These are phyloP conservation scores for Drosophila eugracilis DNA, from an alignment of 1,140 invertebrate genomes.

Conservation along the genomic window DNA sequence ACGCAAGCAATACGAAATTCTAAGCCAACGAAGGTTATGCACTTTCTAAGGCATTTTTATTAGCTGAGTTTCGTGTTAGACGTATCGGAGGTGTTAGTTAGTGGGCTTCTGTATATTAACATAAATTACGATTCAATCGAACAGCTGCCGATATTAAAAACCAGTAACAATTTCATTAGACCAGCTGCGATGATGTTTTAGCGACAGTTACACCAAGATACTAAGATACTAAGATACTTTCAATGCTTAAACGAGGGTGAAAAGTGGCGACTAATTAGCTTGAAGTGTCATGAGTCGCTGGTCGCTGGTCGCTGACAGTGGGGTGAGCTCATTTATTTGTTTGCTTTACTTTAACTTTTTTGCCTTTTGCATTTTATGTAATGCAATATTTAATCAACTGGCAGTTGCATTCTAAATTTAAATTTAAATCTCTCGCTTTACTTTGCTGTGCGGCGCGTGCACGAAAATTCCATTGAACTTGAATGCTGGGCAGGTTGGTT, in stretches of 20 bases:
- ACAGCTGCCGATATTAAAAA: conserved; percentile 68
- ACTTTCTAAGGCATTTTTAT: conserved; percentile 66
- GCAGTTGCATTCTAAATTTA: conserved; percentile 59
- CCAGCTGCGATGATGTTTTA: conserved; percentile 33
- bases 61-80: too few relatives aligned
- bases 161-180: conserved; percentile 70
- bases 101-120: conserved; percentile 57
- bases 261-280: conserved; percentile 62
- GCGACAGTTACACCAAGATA: not conserved
- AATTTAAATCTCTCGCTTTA: conserved; percentile 38
- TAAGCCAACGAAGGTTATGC: conserved; percentile 53
- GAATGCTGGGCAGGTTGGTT: conserved; percentile 26
- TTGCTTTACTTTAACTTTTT: too few relatives aligned
- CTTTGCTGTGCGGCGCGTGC: conserved; percentile 38
- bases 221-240: conserved; percentile 35
- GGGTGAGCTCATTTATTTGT: conserved; percentile 38
- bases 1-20: conserved; percentile 41
- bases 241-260: conserved; percentile 59
- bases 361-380: conserved; percentile 58
- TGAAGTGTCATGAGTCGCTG: conserved; percentile 30
- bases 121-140: conserved; percentile 74
- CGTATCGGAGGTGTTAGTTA: conserved; percentile 20
- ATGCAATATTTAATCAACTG: conserved; percentile 59
- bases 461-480: conserved; percentile 69
- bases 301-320: too few relatives aligned